Base-by-base conservation (phyloP, 1,140 invertebrate species). In the Drosophila athabasca region DNA sequence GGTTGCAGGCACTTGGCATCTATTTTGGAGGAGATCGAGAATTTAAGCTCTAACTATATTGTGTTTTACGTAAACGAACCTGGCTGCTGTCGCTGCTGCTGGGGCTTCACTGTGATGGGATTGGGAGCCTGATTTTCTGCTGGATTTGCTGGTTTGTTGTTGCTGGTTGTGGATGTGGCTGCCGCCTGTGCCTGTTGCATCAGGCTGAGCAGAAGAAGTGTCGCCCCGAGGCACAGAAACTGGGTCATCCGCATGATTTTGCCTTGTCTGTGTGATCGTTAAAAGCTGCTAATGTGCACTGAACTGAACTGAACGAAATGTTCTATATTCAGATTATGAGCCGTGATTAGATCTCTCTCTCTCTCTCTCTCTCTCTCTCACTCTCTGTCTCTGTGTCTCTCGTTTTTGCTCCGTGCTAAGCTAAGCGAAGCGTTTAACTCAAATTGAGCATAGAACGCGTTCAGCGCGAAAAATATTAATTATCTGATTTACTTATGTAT, bases 1-100 rank as follows among this genome's bases (percentile, higher is more conserved):
- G 90, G 90, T 44, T 81, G 80, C 53, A 85, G 66, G 54, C 90
- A 91, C 17, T 89, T 91, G 24, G 76, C 24, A 79, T 88, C 90
- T 90, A 22, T 29, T n/a, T 29, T n/a, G 39, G 31, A 7, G 24
- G 13, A 8, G 0, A 6, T 5, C 4, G 35, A 35, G 7, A 9
- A 48, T n/a, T 8, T 45, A n/a, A 35, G 6, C 4, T 13, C 9
- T 9, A 19, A 48, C 17, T 19, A 19, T 19, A 2, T 48, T 29
- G 6, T 29, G 29, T 41, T 7, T 4, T 48, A 49, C 7, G 24
- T 15, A n/a, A n/a, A 5, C 8, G 6, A 5, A 52, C 67, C 57
- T 57, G 15, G 39, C 17, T 48, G 46, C 50, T 57, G 46, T 66
- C 59, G 65, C 31, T 72, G 49, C 0, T 59, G 22, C 43, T 71